Percentiles rank a stretch among this genome's conserved stretches.
Evolutionary conservation across 2,888 invertebrate genomes (phyloP).

Genomic region (Eupeodes latifasciatus): DNA sequence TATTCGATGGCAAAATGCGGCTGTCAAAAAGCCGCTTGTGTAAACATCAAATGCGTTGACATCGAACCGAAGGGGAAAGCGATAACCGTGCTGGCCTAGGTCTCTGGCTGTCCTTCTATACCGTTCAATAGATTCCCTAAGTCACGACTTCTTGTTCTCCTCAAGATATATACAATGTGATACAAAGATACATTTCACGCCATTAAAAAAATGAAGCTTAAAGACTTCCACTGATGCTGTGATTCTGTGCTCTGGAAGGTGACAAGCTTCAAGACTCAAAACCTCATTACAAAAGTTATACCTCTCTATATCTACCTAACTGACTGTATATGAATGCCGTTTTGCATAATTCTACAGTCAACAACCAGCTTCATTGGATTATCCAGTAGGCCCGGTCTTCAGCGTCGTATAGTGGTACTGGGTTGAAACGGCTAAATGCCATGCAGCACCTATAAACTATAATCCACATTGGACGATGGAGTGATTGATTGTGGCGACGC

Average conservation of each 20-base stretch:
- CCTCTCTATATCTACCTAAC: not conserved
- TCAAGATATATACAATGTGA: slow-evolving; percentile 16
- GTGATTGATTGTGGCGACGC: slow-evolving; percentile 75
- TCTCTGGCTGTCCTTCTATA: not conserved
- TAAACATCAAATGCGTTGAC: slow-evolving; percentile 77
- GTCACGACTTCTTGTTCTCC: slow-evolving; percentile 73
- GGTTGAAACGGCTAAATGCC: slow-evolving; percentile 43
- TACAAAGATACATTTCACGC: slow-evolving; percentile 67
- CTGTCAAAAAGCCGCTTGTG: slow-evolving; percentile 76
- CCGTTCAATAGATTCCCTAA: slow-evolving; percentile 45
- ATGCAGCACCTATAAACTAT: slow-evolving; percentile 47
- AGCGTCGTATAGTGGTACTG: not conserved
- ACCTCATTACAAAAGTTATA: not conserved
- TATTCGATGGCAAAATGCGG: slow-evolving; percentile 66
- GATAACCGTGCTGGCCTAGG: slow-evolving; percentile 36
- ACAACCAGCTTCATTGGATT: slow-evolving; percentile 20
- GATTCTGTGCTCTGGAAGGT: slow-evolving; percentile 8
- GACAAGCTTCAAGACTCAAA: slow-evolving; percentile 50
- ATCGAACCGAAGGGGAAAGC: slow-evolving; percentile 75
- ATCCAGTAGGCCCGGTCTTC: slow-evolving; percentile 55
- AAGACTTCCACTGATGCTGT: slow-evolving; percentile 24
- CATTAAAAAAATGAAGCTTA: slow-evolving; percentile 68
- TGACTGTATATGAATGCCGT: slow-evolving; percentile 40
- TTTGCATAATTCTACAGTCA: slow-evolving; percentile 65
- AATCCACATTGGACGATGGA: slow-evolving; percentile 68